Conservation (phyloP, 2,888 invertebrate species). For the Thelaira solivaga region DNA sequence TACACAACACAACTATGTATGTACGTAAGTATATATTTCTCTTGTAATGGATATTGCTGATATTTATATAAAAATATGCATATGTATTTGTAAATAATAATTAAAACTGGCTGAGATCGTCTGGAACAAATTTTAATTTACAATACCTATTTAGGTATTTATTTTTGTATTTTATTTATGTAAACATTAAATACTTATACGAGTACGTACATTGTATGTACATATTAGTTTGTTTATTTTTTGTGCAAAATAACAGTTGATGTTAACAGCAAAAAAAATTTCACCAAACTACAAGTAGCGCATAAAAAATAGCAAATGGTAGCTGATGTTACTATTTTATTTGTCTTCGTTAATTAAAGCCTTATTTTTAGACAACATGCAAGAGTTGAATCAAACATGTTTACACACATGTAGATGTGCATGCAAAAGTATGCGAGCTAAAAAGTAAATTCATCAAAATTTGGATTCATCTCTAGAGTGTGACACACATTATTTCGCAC, state of each 20-base stretch:
- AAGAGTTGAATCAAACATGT: background rate
- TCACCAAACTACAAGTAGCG: slow-evolving; percentile 56
- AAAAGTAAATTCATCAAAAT: background rate
- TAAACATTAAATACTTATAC: slow-evolving; percentile 20
- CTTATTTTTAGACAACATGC: slow-evolving; percentile 40
- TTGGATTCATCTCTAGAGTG: too few species aligned
- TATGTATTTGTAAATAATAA: background rate
- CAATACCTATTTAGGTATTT: background rate
- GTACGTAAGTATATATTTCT: background rate
- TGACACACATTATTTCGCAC: too few species aligned
- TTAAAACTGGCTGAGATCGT: slow-evolving; percentile 30
- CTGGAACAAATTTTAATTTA: slow-evolving; percentile 34
- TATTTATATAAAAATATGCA: background rate
- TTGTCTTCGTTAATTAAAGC: slow-evolving; percentile 46
- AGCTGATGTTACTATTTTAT: slow-evolving; percentile 21
- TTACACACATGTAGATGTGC: background rate
- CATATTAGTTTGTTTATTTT: too few species aligned
- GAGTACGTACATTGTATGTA: background rate
- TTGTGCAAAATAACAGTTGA: background rate
- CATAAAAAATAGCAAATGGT: slow-evolving; percentile 44
- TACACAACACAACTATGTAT: background rate
- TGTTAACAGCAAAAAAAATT: slow-evolving; percentile 34
- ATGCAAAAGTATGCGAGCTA: background rate
- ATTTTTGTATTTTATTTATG: background rate
- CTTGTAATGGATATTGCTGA: too few species aligned